Base-by-base conservation (phyloP, 2,888 invertebrate genomes). In the Ennomos quercinarius region DNA sequence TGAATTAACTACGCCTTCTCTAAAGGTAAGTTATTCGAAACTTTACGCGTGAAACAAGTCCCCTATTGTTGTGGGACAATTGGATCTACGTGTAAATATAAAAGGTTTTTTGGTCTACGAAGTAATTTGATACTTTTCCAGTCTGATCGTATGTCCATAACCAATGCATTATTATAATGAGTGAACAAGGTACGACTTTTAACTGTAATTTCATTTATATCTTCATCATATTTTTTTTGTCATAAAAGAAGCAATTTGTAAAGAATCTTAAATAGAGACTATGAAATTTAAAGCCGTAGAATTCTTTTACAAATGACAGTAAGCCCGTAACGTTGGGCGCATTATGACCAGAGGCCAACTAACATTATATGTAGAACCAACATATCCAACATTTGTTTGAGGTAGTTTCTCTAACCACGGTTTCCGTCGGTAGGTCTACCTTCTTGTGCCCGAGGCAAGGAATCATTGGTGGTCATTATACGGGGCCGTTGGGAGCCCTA, bases 51-150 rank as follows among this genome's bases (percentile, higher is more conserved):
- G 70, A 74, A 76, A 74, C 74, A 72, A 71, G 69, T 39, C 53
- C 48, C 63, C 80, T 70, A 80, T 83, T 84, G 83, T 82, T 67
- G 67, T 68, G 61, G 72, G 73, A 76, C 80, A 80, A 83, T 82
- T 74, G 80, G 73, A 79, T 72, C 70, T 80, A 81, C 81, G 83
- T 83, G 85, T 80, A 81, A 80, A 81, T 80, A 82, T 80, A 80
- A 69, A 71, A 78, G 74, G 68, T 73, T 77, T 76, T 76, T 70
- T 78, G 27, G 27, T 80, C 80, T 81, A 76, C 81, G 84, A 84
- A 86, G 87, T 86, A 86, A 88, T 81, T 77, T 74, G 82, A 87
- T 85, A 86, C 78, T 80, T 83, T 80, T 74, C 74, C 57, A 59
- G 74, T 66, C 73, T 45, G 53, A 61, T 61, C 64, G 55, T 59